These are phyloP conservation scores for Cryptocephalus primarius DNA, from an alignment of 2,888 invertebrate genomes.

Conservation along the genomic window DNA sequence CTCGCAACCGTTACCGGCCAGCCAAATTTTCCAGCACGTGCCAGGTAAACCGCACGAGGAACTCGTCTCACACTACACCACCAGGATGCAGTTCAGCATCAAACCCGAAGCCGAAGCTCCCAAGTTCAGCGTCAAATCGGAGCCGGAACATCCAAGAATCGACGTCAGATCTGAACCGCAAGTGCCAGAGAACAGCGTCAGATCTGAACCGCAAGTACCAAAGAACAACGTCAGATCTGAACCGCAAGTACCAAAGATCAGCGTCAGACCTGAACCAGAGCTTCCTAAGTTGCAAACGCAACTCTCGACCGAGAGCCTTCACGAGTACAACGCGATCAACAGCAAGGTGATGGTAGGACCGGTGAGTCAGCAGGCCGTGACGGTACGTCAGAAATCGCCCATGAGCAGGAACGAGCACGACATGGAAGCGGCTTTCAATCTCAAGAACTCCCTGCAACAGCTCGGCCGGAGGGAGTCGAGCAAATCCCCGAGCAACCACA, in stretches of 20 bases:
- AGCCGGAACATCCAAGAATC: conserved; percentile 7
- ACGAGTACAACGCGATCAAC: conserved; percentile 49
- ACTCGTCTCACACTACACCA: conserved; percentile 12
- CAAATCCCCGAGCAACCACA: conserved; percentile 7
- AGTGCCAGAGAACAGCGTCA: conserved; percentile 1
- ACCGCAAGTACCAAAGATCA: conserved; percentile 7
- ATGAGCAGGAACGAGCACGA: conserved; percentile 48
- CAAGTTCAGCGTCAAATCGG: conserved; percentile 9
- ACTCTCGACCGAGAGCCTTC: conserved; percentile 28
- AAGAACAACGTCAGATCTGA: conserved; percentile 5
- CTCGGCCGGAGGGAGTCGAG: conserved; percentile 10
- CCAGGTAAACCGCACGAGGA: conserved; percentile 10
- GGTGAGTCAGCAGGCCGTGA: conserved; percentile 60
- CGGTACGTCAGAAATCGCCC: conserved; percentile 42
- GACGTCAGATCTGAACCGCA: too few relatives aligned
- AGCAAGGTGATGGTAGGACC: conserved; percentile 68
- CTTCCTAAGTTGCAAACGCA: conserved; percentile 25
- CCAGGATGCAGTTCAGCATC: conserved; percentile 17
- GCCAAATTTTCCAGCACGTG: conserved; percentile 12
- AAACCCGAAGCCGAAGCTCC: conserved; percentile 3
- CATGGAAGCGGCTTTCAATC: conserved; percentile 41
- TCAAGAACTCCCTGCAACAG: conserved; percentile 48
- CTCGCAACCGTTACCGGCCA: neutral
- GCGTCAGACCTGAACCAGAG: conserved; percentile 10
- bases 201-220: conserved; percentile 3